A percentile compares a stretch with the other conserved stretches of the same genome.
phyloP scores from a whole-genome alignment of 2,797 vertebrate species.

The Otolemur crassicaudatus region DNA sequence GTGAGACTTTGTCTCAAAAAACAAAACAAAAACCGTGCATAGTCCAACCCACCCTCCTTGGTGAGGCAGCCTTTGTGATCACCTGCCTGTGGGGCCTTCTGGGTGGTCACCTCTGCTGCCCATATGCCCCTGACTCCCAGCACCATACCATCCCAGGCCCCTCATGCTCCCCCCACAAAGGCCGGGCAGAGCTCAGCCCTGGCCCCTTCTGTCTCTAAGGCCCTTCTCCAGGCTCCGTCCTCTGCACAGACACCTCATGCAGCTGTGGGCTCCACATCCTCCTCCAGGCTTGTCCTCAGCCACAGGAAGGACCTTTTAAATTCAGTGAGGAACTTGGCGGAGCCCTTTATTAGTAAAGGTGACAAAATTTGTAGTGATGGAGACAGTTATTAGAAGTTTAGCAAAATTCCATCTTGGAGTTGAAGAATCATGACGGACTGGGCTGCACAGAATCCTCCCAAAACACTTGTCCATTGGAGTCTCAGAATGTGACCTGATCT shows the following conservation, averaged over 20 bases:
- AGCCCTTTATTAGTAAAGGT: not conserved
- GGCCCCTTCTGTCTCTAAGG: not conserved
- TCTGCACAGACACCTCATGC: fast-evolving
- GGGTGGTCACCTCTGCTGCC: too few relatives aligned
- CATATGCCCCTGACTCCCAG: not conserved
- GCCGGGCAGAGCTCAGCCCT: not conserved
- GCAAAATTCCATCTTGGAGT: not conserved
- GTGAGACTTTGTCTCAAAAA: too few relatives aligned
- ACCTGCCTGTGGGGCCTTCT: not conserved
- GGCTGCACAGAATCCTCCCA: too few relatives aligned
- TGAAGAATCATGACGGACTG: not conserved
- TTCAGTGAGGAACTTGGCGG: not conserved
- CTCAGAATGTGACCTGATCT: not conserved
- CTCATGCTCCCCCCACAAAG: not conserved
- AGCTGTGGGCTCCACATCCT: fast-evolving
- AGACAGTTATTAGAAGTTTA: not conserved
- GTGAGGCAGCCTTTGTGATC: fast-evolving
- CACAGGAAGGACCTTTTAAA: not conserved
- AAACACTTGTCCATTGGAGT: not conserved
- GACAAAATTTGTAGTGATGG: not conserved
- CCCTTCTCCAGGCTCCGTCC: fast-evolving
- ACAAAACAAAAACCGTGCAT: not conserved
- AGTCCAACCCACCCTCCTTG: not conserved
- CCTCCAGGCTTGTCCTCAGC: too few relatives aligned
- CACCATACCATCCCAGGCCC: fast-evolving